Evolutionary conservation across 2,113 vertebrate genomes (phyloP).

Genomic region (Platichthys flesus): DNA sequence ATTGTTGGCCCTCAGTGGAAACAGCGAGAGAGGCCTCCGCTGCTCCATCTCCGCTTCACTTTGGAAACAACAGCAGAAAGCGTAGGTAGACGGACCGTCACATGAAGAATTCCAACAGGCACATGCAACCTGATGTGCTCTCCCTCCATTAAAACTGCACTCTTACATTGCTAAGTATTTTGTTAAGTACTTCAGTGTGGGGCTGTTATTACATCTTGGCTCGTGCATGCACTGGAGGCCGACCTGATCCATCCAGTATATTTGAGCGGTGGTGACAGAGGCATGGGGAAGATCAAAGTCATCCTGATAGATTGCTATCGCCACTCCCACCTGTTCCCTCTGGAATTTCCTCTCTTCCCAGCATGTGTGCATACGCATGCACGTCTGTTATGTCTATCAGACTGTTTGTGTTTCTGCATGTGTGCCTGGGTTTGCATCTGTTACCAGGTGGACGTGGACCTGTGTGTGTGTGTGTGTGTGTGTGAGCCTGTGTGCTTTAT

Average conservation of each 20-base stretch:
- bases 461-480: conserved; percentile 43
- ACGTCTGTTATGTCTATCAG: conserved; percentile 76
- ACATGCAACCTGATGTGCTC: background rate
- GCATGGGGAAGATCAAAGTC: conserved; percentile 72
- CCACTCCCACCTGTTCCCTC: conserved; percentile 82
- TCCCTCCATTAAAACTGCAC: conserved; percentile 12
- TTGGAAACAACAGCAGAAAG: conserved; percentile 21
- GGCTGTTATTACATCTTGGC: conserved; percentile 35
- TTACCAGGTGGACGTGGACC: conserved; percentile 63
- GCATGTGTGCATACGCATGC: conserved; percentile 69
- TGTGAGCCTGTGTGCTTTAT: conserved; percentile 48
- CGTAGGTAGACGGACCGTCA: background rate
- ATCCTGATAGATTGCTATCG: conserved; percentile 76
- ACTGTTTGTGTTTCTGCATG: conserved; percentile 79
- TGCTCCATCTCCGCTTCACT: conserved; percentile 21
- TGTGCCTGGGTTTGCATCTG: conserved; percentile 77
- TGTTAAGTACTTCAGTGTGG: conserved; percentile 5
- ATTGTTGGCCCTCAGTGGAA: conserved; percentile 20
- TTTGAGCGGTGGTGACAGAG: conserved; percentile 66
- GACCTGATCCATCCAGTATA: conserved; percentile 52
- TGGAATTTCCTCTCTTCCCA: conserved; percentile 76
- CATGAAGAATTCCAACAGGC: background rate
- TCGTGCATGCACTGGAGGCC: conserved; percentile 26
- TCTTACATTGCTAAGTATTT: background rate
- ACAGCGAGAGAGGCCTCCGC: background rate